phyloP scores from a whole-genome alignment of 1,140 invertebrate species.

The Neoseiulus cucumeris region DNA sequence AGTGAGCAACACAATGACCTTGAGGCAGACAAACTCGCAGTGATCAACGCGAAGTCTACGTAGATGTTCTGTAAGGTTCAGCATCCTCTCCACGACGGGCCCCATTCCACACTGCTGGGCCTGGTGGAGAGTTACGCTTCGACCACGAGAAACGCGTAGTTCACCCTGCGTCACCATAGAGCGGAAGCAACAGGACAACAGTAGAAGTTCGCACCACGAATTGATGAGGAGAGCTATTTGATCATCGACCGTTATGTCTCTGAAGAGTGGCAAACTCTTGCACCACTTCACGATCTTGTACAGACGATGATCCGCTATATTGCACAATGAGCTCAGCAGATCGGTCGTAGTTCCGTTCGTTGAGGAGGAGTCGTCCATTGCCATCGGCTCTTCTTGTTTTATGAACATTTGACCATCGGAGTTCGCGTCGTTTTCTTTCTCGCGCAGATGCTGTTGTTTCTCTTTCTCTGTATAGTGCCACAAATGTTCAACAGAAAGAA shows the following conservation, averaged over 20 bases:
- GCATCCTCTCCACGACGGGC: slow-evolving; percentile 74
- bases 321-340: slow-evolving; percentile 65
- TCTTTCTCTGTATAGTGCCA: slow-evolving; percentile 61
- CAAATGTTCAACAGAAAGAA: slow-evolving; percentile 79
- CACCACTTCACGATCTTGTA: slow-evolving; percentile 98
- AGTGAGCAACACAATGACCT: slow-evolving; percentile 70
- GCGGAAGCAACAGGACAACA: slow-evolving; percentile 67
- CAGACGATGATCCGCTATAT: slow-evolving; percentile 78
- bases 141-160: slow-evolving; percentile 29
- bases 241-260: slow-evolving; percentile 86
- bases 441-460: background rate
- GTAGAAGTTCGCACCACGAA: slow-evolving; percentile 84
- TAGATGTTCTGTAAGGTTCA: slow-evolving; percentile 79
- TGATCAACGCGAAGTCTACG: slow-evolving; percentile 71
- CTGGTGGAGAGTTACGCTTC: slow-evolving; percentile 51
- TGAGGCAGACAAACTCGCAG: slow-evolving; percentile 90
- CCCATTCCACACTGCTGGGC: slow-evolving; percentile 45
- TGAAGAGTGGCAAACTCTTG: slow-evolving; percentile 84
- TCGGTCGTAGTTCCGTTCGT: slow-evolving; percentile 24
- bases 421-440: slow-evolving; percentile 10
- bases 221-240: slow-evolving; percentile 89
- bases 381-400: slow-evolving; percentile 22
- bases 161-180: slow-evolving; percentile 65
- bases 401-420: slow-evolving; percentile 7
- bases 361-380: slow-evolving; percentile 30